A percentile compares a stretch with the other conserved stretches of the same genome.
These are phyloP conservation scores for Drosophila leontia DNA, from an alignment of 1,140 invertebrate species.

Conservation along the genomic window DNA sequence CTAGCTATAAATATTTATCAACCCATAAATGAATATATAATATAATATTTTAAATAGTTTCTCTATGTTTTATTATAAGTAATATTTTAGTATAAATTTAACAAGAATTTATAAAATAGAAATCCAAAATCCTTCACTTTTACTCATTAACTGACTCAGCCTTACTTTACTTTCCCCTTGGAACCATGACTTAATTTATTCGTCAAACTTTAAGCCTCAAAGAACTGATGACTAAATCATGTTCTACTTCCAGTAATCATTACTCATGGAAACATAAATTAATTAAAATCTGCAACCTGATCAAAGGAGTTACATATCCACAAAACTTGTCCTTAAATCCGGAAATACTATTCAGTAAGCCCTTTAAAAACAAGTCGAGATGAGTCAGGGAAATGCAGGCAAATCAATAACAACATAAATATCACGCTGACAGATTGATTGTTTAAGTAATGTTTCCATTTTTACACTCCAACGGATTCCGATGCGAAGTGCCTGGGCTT, in stretches of 20 bases:
- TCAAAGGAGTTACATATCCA: not conserved
- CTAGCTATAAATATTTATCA: not conserved
- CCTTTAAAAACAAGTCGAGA: conserved; percentile 10
- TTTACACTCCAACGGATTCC: conserved; percentile 32
- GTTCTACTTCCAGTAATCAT: not conserved
- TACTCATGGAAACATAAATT: conserved; percentile 12
- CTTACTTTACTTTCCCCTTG: not conserved
- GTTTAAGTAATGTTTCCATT: conserved; percentile 36
- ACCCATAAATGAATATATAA: not conserved
- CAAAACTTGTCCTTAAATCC: conserved; percentile 2
- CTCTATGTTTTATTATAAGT: not conserved
- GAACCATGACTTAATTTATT: conserved; percentile 3
- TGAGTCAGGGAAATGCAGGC: conserved; percentile 43
- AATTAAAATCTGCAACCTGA: conserved; percentile 7
- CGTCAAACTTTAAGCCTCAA: conserved; percentile 1
- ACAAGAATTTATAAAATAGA: too few relatives aligned
- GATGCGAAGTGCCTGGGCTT: conserved; percentile 14
- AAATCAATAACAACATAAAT: conserved; percentile 34
- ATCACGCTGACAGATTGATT: conserved; percentile 39
- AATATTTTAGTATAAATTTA: too few relatives aligned
- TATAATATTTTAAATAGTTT: not conserved
- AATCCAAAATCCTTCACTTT: accelerated
- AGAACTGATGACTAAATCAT: not conserved
- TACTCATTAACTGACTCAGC: conserved; percentile 2
- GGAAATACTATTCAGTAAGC: conserved; percentile 4